Evolutionary conservation across 1,140 invertebrate species (phyloP).

Genomic region (Zaprionus nigranus): DNA sequence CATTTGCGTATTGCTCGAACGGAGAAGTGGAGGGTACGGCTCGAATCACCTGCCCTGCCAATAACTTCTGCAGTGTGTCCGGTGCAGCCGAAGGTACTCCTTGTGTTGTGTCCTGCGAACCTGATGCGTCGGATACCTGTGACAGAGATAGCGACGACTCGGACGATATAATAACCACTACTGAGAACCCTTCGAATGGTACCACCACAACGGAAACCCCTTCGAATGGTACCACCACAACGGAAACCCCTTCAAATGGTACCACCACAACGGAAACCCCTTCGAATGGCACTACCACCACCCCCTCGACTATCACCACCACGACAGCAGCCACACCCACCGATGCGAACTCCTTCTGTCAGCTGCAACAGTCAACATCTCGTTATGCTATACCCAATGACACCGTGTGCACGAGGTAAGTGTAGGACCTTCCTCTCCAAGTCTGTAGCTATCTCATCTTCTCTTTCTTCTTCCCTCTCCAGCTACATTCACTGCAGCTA

Average conservation of each 20-base stretch:
- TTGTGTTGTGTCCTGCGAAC: conserved; percentile 43
- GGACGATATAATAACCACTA: conserved; percentile 1
- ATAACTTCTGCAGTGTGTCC: conserved; percentile 35
- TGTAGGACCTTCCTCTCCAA: background rate
- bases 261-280: background rate
- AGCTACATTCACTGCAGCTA: conserved; percentile 63
- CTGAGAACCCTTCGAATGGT: background rate
- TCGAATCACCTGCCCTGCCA: conserved; percentile 12
- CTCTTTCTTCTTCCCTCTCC: background rate
- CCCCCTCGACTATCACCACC: background rate
- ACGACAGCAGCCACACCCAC: conserved; percentile 14
- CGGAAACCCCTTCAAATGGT: background rate
- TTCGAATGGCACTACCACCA: background rate
- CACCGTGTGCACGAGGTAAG: conserved; percentile 64
- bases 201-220: background rate
- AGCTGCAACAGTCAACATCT: conserved; percentile 18
- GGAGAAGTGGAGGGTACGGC: background rate
- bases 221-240: too few species aligned
- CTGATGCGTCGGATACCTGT: conserved; percentile 26
- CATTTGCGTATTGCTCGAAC: conserved; percentile 41
- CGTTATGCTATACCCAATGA: conserved; percentile 65
- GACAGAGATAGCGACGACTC: conserved; percentile 35
- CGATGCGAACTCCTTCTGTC: conserved; percentile 25
- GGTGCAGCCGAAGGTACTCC: conserved; percentile 32
- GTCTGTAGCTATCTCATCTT: background rate